These are phyloP conservation scores for Cyphomyrus plagiostoma DNA, from an alignment of 2,113 vertebrate species.

Conservation along the genomic window DNA sequence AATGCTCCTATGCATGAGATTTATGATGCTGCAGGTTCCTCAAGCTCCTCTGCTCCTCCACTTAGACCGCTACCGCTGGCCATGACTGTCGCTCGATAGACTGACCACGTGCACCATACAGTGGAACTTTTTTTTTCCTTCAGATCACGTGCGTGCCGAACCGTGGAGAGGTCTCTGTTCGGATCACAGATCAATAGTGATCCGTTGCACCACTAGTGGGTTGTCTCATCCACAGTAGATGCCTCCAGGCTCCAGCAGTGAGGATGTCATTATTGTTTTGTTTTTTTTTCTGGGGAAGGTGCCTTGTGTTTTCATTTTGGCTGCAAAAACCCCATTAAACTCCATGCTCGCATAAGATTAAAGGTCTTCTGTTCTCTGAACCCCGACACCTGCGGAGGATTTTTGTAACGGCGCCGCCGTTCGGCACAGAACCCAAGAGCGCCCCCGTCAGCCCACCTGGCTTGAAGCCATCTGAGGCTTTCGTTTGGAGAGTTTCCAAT, in stretches of 20 bases:
- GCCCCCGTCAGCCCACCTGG: background rate
- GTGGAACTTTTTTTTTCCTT: too few species aligned
- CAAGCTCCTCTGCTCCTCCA: too few species aligned
- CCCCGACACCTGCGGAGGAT: background rate
- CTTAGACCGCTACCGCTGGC: too few species aligned
- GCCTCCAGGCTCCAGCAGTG: background rate
- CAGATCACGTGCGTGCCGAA: too few species aligned
- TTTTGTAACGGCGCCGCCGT: background rate
- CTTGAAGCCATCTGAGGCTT: background rate
- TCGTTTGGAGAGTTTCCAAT: background rate
- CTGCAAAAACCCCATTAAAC: background rate
- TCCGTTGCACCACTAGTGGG: too few species aligned
- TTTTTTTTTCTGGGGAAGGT: background rate
- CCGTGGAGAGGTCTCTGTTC: too few species aligned
- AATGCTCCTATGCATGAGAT: too few species aligned
- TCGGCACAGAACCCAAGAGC: background rate
- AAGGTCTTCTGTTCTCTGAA: background rate
- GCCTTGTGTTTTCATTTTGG: background rate
- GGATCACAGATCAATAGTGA: too few species aligned
- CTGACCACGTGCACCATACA: too few species aligned
- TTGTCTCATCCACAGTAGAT: background rate
- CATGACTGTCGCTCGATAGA: too few species aligned
- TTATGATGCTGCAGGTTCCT: too few species aligned
- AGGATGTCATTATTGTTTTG: background rate
- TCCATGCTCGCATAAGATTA: constrained; percentile 2